Percentiles rank a stretch among this genome's conserved stretches.
phyloP scores from a whole-genome alignment of 1,140 invertebrate genomes.

The Colletes gigas region DNA sequence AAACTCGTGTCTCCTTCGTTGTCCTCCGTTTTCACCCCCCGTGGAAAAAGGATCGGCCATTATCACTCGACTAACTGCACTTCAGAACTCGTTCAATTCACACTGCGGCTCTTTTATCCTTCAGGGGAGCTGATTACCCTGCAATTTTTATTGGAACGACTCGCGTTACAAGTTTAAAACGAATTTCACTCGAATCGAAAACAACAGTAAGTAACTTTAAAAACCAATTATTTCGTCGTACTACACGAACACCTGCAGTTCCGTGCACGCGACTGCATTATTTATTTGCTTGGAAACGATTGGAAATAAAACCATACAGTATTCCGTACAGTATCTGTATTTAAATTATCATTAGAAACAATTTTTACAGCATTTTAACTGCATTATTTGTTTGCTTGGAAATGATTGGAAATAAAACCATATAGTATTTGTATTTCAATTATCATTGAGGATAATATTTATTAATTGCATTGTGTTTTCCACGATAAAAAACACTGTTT shows the following conservation, averaged over 20 bases:
- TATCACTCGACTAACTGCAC: slow-evolving; percentile 20
- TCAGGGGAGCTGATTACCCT: background rate
- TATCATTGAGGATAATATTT: too few relatives aligned
- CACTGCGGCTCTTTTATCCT: slow-evolving; percentile 5
- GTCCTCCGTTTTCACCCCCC: slow-evolving; percentile 13
- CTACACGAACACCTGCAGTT: background rate
- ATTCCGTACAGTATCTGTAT: too few relatives aligned
- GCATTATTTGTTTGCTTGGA: too few relatives aligned
- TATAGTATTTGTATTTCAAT: too few relatives aligned
- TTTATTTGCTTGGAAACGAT: too few relatives aligned
- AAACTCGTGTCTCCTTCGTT: slow-evolving; percentile 22
- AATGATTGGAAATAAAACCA: too few relatives aligned
- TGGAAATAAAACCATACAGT: too few relatives aligned
- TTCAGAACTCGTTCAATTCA: slow-evolving; percentile 18
- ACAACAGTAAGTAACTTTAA: background rate
- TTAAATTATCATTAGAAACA: too few relatives aligned
- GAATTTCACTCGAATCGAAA: background rate
- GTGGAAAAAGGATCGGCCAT: slow-evolving; percentile 17
- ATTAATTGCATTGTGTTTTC: too few relatives aligned
- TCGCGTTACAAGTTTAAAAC: background rate
- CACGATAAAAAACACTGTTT: too few relatives aligned
- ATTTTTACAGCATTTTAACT: too few relatives aligned
- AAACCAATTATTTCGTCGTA: background rate
- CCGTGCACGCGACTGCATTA: too few relatives aligned
- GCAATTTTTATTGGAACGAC: slow-evolving; percentile 2